phyloP scores from a whole-genome alignment of 2,797 vertebrate species.

The Pseudomugil tenellus region DNA sequence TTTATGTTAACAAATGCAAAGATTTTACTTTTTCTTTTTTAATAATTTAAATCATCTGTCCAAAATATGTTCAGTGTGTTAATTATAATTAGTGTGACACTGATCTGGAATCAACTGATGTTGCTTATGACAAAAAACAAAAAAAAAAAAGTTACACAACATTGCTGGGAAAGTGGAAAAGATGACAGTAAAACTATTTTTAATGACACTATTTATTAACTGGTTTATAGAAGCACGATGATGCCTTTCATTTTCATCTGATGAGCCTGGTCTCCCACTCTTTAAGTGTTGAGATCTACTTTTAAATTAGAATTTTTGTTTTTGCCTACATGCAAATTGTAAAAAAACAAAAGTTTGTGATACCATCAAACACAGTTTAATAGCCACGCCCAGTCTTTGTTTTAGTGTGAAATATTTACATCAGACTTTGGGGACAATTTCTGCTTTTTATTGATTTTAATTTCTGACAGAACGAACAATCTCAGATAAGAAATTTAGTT shows the following conservation, averaged over 20 bases:
- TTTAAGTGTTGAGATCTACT: not conserved
- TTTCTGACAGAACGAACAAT: not conserved
- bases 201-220: too few relatives aligned
- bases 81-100: not conserved
- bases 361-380: not conserved
- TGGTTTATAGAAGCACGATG: too few relatives aligned
- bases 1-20: not conserved
- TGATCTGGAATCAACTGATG: not conserved
- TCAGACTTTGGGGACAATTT: constrained; percentile 10
- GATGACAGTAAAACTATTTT: too few relatives aligned
- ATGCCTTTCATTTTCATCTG: not conserved
- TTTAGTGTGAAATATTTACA: constrained; percentile 18
- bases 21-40: not conserved
- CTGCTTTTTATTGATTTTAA: not conserved
- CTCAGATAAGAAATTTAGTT: not conserved
- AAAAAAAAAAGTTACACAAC: too few relatives aligned
- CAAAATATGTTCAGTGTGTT: too few relatives aligned
- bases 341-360: not conserved
- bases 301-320: not conserved
- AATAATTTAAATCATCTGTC: not conserved
- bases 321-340: not conserved
- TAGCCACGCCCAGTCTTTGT: constrained; percentile 27
- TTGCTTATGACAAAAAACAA: not conserved
- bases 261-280: not conserved
- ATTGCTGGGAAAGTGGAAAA: too few relatives aligned